Percentiles rank a stretch among this genome's conserved stretches.
phyloP scores from a whole-genome alignment of 2,113 vertebrate species.

The Malurus cyaneus region DNA sequence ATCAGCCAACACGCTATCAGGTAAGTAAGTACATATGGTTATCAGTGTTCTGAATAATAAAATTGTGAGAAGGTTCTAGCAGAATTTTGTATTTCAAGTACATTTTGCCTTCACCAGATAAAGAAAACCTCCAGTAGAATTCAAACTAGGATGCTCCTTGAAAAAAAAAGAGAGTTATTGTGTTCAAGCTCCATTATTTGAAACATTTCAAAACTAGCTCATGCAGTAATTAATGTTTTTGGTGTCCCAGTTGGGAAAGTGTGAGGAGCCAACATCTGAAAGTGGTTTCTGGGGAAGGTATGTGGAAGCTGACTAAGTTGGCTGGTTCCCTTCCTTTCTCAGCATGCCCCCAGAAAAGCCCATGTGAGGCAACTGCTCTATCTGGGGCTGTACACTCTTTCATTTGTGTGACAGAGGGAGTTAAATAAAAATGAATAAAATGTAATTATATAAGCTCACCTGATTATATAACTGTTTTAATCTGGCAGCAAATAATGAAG shows the following conservation, averaged over 20 bases:
- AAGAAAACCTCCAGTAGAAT: background rate
- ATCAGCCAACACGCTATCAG: conserved; percentile 88
- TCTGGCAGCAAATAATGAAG: conserved; percentile 89
- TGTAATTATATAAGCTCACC: background rate
- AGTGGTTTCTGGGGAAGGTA: background rate
- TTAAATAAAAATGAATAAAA: background rate
- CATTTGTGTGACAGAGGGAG: background rate
- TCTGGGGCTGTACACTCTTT: background rate
- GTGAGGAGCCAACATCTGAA: background rate
- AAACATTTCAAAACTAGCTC: background rate
- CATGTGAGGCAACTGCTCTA: background rate
- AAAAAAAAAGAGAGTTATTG: background rate
- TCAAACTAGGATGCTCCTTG: background rate
- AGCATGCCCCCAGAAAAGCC: background rate
- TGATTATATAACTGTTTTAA: conserved; percentile 27
- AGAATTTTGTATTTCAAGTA: background rate
- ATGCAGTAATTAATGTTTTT: background rate
- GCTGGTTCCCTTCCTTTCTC: background rate
- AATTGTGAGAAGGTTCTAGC: background rate
- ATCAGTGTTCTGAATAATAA: background rate
- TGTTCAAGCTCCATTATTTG: background rate
- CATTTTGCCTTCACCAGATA: background rate
- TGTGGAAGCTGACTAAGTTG: background rate
- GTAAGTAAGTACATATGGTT: conserved; percentile 66
- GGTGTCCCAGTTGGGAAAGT: background rate